Base-by-base conservation (phyloP, 2,888 invertebrate species). In the Spodoptera picta region DNA sequence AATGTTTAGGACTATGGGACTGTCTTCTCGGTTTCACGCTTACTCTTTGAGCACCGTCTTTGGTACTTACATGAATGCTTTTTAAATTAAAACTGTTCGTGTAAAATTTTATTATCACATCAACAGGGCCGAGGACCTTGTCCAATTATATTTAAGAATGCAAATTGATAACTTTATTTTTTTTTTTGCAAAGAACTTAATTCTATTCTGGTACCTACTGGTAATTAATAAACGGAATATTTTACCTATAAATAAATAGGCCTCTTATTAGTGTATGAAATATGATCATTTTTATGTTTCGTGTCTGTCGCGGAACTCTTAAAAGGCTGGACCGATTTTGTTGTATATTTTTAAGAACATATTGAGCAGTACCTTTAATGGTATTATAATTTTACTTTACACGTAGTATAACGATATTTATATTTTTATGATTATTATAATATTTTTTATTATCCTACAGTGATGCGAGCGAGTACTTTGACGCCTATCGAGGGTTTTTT, bases 11-110 rank as follows among this genome's bases (percentile, higher is more conserved):
- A 87, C 90, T 90, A 89, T 91, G 84, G 86, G 84, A 87, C 85
- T 90, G 93, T 93, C 93, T 88, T 82, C 88, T 89, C 82, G 85
- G 92, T 91, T 93, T 92, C 91, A 93, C 91, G 91, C 88, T 91
- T 88, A 90, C 88, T 88, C 83, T 86, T 91, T 81, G 82, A 79
- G 79, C 83, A 85, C 85, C 86, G 83, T 84, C 85, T 86, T 87
- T 83, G 83, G 82, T 81, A 77, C 27, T 27, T 27, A 27, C 75
- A 78, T 82, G 78, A 81, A 77, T 79, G 77, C 65, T 79, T 83
- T 79, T 75, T 69, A 61, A 82, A 83, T 84, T 82, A 77, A 82
- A 83, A 80, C 77, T 73, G 70, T 71, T 74, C 60, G 56, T 66
- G 53, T 63, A 58, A 73, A 76, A 75, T 36, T 36, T 36, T 36